Evolutionary conservation across 2,888 invertebrate species (phyloP).

Genomic region (Apodemia zela): DNA sequence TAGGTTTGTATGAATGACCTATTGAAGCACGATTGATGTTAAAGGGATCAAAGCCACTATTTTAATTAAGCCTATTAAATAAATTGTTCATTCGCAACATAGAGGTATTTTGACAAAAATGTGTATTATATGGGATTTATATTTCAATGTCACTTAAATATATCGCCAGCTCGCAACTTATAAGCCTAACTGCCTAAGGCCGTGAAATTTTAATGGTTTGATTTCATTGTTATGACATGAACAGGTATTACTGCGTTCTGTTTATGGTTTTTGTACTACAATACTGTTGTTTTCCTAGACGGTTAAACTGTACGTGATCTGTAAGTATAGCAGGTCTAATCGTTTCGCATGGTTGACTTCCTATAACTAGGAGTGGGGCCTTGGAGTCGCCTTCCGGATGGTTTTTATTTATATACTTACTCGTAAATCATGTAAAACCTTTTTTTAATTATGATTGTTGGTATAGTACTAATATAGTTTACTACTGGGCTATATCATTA

Average conservation of each 20-base stretch:
- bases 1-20: too few species aligned
- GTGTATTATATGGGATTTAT: too few species aligned
- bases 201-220: neutral
- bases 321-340: slow-evolving; percentile 28
- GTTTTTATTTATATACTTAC: slow-evolving; percentile 33
- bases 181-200: neutral
- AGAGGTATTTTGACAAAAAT: too few species aligned
- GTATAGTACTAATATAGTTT: neutral
- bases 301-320: slow-evolving; percentile 22
- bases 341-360: slow-evolving; percentile 43
- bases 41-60: too few species aligned
- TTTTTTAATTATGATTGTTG: neutral
- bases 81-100: too few species aligned
- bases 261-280: neutral
- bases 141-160: too few species aligned
- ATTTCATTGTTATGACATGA: neutral
- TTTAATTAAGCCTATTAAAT: too few species aligned
- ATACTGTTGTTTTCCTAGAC: neutral
- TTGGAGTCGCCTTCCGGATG: slow-evolving; percentile 39
- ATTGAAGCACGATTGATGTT: too few species aligned
- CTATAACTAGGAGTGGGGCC: slow-evolving; percentile 41
- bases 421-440: neutral
- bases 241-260: neutral
- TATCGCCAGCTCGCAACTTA: neutral
- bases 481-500: too few species aligned